Evolutionary conservation across 2,113 vertebrate species (phyloP).

Genomic region (Sylvietta virens): DNA sequence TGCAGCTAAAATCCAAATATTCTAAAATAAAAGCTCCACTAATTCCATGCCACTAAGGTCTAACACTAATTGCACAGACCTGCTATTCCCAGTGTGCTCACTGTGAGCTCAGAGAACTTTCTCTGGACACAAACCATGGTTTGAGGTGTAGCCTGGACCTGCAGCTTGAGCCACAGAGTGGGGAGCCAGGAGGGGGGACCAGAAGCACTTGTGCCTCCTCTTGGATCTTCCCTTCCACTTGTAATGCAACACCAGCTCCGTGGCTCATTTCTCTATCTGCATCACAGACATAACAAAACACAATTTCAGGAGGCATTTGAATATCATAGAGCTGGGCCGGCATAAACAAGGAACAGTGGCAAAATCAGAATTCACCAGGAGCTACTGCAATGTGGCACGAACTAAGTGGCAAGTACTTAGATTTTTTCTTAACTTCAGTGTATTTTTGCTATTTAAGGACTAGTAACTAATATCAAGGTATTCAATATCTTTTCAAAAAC

Average conservation of each 20-base stretch:
- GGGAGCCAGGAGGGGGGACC: fast-evolving
- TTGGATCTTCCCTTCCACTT: background rate
- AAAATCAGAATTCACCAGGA: background rate
- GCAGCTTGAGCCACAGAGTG: background rate
- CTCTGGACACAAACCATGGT: background rate
- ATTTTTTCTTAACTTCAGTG: background rate
- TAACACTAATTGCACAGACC: background rate
- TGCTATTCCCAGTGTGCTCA: background rate
- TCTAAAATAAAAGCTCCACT: background rate
- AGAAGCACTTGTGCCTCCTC: background rate
- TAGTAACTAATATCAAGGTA: background rate
- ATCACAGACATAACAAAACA: background rate
- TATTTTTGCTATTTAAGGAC: background rate
- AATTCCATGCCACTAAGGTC: background rate
- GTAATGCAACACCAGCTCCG: fast-evolving
- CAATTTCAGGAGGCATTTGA: background rate
- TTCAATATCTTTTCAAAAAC: background rate
- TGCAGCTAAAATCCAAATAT: background rate
- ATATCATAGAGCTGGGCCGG: background rate
- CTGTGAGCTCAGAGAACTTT: background rate
- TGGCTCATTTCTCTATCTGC: background rate
- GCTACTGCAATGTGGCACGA: background rate
- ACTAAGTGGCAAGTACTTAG: background rate
- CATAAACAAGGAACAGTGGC: background rate
- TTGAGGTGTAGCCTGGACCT: background rate